These are phyloP conservation scores for Nyctalus aviator DNA, from an alignment of 2,797 vertebrate genomes.

Conservation along the genomic window DNA sequence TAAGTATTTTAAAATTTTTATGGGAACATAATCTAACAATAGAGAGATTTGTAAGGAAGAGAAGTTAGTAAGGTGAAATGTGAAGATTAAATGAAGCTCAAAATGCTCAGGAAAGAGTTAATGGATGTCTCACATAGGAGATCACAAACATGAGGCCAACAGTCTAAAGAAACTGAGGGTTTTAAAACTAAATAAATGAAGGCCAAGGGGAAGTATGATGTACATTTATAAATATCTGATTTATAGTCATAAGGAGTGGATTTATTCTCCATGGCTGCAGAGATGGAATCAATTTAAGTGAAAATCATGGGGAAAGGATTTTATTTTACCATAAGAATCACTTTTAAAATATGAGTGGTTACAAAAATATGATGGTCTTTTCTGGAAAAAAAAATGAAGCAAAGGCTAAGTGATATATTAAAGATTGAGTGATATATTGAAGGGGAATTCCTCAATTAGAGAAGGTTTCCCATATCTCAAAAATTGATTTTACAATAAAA, in stretches of 20 bases:
- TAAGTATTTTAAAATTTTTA: constrained; percentile 14
- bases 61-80: constrained; percentile 10
- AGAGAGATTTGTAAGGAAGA: not conserved
- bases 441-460: not conserved
- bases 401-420: not conserved
- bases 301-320: not conserved
- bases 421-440: not conserved
- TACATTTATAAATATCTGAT: not conserved
- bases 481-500: constrained; percentile 3
- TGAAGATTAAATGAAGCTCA: constrained; percentile 26
- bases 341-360: constrained; percentile 15
- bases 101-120: not conserved
- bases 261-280: not conserved
- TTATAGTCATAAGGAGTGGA: not conserved
- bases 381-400: not conserved
- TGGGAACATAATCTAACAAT: not conserved
- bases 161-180: not conserved
- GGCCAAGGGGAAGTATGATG: not conserved
- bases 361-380: constrained; percentile 41
- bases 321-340: constrained; percentile 28
- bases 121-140: not conserved
- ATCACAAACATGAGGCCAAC: not conserved
- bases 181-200: not conserved
- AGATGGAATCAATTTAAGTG: constrained; percentile 38
- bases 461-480: not conserved